These are phyloP conservation scores for Hycleus phaleratus DNA, from an alignment of 1,140 invertebrate species.

Conservation along the genomic window DNA sequence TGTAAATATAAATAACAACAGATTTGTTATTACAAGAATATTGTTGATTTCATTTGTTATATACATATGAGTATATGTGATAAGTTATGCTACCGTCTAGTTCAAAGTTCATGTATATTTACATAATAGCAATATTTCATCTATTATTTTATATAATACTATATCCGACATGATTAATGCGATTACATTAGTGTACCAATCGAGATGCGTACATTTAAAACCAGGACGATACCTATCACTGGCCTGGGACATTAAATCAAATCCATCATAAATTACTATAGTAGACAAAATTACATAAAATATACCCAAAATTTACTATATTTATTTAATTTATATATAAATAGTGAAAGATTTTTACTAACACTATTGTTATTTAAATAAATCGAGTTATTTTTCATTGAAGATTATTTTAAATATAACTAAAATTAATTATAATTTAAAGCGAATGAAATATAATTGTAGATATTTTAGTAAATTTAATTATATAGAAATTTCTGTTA, in stretches of 20 bases:
- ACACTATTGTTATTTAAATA: no score
- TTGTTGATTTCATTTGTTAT: no score
- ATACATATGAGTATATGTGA: conserved; percentile 4
- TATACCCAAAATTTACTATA: no score
- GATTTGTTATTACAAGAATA: no score
- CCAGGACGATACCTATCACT: conserved; percentile 4
- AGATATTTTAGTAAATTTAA: conserved; percentile 11
- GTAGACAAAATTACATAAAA: no score
- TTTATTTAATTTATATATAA: no score
- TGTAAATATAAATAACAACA: no score
- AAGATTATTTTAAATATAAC: no score
- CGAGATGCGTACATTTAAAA: conserved; percentile 4
- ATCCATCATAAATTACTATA: not conserved
- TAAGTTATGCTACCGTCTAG: conserved; percentile 9
- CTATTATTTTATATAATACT: conserved; percentile 15
- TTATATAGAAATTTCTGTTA: conserved; percentile 4
- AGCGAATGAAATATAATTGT: not conserved
- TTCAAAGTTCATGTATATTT: conserved; percentile 15
- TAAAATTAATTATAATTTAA: no score
- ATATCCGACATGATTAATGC: conserved; percentile 13
- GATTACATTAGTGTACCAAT: conserved; percentile 8
- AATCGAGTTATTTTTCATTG: no score
- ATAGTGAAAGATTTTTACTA: no score
- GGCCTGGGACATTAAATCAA: conserved; percentile 3
- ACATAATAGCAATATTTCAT: conserved; percentile 14